Evolutionary conservation across 2,888 invertebrate species (phyloP).

Genomic region (Acronicta psi): DNA sequence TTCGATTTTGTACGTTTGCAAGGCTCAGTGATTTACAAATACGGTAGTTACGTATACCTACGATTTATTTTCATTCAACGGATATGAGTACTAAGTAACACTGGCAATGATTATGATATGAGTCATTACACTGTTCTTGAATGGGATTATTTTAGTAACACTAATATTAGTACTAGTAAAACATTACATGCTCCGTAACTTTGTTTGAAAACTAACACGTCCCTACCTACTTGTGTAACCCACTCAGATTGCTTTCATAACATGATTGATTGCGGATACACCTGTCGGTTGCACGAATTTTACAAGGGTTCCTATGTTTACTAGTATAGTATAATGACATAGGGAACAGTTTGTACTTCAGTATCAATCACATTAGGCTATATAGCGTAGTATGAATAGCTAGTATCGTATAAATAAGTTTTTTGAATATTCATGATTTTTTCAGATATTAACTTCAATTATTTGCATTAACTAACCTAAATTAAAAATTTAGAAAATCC

Average conservation of each 20-base stretch:
- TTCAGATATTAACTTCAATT: too few species aligned
- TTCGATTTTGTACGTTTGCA: neutral
- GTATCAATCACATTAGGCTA: conserved; percentile 11
- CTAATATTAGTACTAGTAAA: conserved; percentile 44
- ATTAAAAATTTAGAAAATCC: too few species aligned
- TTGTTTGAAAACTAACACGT: conserved; percentile 32
- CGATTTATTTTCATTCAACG: conserved; percentile 44
- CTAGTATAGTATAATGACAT: conserved; percentile 9
- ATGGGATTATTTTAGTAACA: conserved; percentile 52
- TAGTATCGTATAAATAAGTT: too few species aligned
- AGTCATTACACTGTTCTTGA: conserved; percentile 46
- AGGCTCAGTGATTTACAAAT: conserved; percentile 23
- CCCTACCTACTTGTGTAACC: conserved; percentile 23
- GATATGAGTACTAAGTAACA: conserved; percentile 37
- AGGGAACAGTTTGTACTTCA: neutral
- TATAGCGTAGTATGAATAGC: neutral
- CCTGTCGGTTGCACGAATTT: conserved; percentile 53
- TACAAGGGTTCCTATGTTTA: conserved; percentile 37
- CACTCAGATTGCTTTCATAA: conserved; percentile 29
- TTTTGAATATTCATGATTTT: too few species aligned
- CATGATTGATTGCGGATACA: conserved; percentile 62
- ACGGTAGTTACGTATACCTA: neutral
- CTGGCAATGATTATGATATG: conserved; percentile 38
- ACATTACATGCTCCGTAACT: conserved; percentile 24
- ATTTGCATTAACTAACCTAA: too few species aligned